Percentiles rank a stretch among this genome's conserved stretches.
These are phyloP conservation scores for Macropus fuliginosus DNA, from an alignment of 2,797 vertebrate species.

Conservation along the genomic window DNA sequence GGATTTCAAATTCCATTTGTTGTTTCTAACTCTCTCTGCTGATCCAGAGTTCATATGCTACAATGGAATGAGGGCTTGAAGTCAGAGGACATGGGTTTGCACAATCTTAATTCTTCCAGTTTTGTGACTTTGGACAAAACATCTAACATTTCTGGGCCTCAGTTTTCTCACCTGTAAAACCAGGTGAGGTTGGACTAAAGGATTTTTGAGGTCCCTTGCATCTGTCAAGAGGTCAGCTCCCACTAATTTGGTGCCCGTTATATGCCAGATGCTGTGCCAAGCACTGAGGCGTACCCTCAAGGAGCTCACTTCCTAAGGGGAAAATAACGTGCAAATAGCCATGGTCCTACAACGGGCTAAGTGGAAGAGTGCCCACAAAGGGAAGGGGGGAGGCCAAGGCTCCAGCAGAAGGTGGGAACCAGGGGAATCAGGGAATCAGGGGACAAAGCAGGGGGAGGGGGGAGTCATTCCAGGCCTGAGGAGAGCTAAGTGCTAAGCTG, in stretches of 20 bases:
- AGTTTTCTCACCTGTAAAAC: neutral
- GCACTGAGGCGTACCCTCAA: neutral
- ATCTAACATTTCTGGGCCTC: neutral
- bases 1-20: neutral
- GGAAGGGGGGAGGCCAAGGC: neutral
- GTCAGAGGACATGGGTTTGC: neutral
- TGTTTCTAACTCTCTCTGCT: neutral
- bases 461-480: neutral
- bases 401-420: neutral
- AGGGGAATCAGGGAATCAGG: neutral
- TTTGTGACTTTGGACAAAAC: neutral
- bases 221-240: neutral
- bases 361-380: neutral
- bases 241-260: rapidly evolving
- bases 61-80: neutral
- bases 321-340: neutral
- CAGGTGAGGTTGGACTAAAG: neutral
- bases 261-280: rapidly evolving
- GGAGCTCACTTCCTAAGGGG: neutral
- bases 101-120: neutral
- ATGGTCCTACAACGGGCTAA: neutral
- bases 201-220: neutral
- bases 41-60: neutral
- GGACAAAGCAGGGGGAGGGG: neutral
- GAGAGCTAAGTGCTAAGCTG: neutral